These are phyloP conservation scores for Latrodectus hesperus DNA, from an alignment of 2,888 invertebrate species.

Conservation along the genomic window DNA sequence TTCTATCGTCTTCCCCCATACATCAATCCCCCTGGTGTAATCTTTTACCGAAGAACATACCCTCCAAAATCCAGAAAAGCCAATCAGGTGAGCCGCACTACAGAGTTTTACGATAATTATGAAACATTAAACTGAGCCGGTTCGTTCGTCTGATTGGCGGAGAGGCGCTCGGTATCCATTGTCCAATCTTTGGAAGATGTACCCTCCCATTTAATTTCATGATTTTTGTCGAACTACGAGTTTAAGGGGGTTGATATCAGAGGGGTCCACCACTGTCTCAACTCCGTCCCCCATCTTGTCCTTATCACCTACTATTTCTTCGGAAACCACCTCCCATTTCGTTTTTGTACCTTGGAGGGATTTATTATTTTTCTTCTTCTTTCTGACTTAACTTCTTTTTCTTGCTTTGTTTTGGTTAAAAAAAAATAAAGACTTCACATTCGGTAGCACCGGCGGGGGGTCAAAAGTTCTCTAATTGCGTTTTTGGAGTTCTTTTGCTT, in stretches of 20 bases:
- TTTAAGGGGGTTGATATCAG: constrained; percentile 4
- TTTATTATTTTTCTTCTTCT: constrained; percentile 27
- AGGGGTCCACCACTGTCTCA: background rate
- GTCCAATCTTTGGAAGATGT: constrained; percentile 59
- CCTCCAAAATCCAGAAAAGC: constrained; percentile 38
- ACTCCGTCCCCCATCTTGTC: constrained; percentile 11
- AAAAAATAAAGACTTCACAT: constrained; percentile 15
- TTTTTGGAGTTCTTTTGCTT: constrained; percentile 55
- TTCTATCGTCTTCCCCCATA: background rate
- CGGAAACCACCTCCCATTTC: constrained; percentile 32
- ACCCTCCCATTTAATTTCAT: constrained; percentile 57
- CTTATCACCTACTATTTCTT: constrained; percentile 50
- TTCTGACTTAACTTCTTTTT: constrained; percentile 5
- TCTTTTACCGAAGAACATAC: constrained; percentile 39
- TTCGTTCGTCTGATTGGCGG: constrained; percentile 51
- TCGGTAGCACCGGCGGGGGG: constrained; percentile 64
- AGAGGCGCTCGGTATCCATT: constrained; percentile 47
- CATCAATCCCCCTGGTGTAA: constrained; percentile 36
- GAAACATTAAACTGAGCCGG: constrained; percentile 64
- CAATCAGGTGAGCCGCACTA: constrained; percentile 52
- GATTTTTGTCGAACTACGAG: constrained; percentile 17
- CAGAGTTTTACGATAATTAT: constrained; percentile 61
- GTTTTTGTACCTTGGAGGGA: constrained; percentile 22
- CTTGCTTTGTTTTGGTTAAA: background rate
- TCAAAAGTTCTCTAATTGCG: constrained; percentile 68